phyloP scores from a whole-genome alignment of 2,113 vertebrate genomes.

The Coracopsis vasa region DNA sequence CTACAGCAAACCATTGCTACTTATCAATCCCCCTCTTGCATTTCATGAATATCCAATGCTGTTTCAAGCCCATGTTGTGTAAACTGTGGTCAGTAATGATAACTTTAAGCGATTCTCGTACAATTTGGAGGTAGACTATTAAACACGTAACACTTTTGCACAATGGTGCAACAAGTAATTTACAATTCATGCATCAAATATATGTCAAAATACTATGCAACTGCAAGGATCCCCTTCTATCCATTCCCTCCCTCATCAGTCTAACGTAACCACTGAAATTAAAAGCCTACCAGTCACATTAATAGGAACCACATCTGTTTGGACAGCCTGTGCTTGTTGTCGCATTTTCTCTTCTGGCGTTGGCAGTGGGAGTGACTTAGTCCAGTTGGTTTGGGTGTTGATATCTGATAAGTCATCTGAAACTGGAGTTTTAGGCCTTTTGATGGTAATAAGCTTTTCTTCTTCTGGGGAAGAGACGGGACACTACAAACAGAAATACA shows the following conservation, averaged over 20 bases:
- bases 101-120: not conserved
- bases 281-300: constrained; percentile 89
- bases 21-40: not conserved
- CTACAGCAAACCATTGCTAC: not conserved
- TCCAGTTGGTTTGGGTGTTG: constrained; percentile 83
- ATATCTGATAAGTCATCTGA: constrained; percentile 78
- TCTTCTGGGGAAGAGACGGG: constrained; percentile 84
- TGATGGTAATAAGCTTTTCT: constrained; percentile 81
- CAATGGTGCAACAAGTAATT: not conserved
- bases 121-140: not conserved
- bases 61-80: not conserved
- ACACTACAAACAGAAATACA: constrained; percentile 74
- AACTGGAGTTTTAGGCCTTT: constrained; percentile 81
- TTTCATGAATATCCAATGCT: not conserved
- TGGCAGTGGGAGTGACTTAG: constrained; percentile 83
- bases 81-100: not conserved
- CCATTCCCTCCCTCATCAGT: not conserved
- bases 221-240: not conserved
- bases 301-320: constrained; percentile 91
- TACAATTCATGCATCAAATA: not conserved
- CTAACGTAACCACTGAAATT: not conserved
- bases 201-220: not conserved
- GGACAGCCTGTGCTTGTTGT: constrained; percentile 87
- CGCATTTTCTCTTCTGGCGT: constrained; percentile 98
- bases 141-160: not conserved